Conservation (phyloP, 2,888 invertebrate genomes). For the Dicycla oo region DNA sequence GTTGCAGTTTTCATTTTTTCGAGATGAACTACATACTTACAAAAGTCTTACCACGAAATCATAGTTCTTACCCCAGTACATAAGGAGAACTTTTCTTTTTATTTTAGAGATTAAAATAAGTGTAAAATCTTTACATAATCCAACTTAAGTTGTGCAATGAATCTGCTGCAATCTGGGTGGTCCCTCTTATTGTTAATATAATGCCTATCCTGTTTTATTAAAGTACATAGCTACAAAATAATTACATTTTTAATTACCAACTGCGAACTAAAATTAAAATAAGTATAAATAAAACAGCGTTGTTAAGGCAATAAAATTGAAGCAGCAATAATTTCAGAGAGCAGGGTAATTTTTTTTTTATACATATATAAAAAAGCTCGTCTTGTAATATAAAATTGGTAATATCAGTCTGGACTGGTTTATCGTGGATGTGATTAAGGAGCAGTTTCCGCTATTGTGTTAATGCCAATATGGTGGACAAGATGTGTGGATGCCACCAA, state of each 20-base stretch:
- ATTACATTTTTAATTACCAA: conserved; percentile 30
- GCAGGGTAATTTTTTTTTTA: neutral
- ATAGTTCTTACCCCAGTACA: neutral
- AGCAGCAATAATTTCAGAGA: conserved; percentile 3
- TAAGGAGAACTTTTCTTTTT: neutral
- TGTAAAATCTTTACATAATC: neutral
- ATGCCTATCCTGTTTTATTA: neutral
- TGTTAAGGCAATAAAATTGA: conserved; percentile 10
- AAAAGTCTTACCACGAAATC: no score
- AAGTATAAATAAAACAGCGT: conserved; percentile 7
- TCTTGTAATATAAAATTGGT: conserved; percentile 17
- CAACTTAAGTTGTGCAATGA: neutral
- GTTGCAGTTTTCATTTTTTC: no score
- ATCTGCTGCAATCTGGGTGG: conserved; percentile 9
- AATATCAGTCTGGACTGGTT: conserved; percentile 13
- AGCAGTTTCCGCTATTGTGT: neutral
- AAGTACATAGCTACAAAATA: neutral
- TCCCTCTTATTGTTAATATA: neutral
- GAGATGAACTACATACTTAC: no score
- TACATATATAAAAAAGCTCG: neutral
- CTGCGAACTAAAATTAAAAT: neutral
- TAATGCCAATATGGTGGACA: neutral
- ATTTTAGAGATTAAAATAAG: neutral
- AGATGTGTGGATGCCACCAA: no score
- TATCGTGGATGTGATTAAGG: conserved; percentile 1